These are phyloP conservation scores for Aphaenogaster ashmeadi DNA, from an alignment of 1,140 invertebrate species.

Conservation along the genomic window DNA sequence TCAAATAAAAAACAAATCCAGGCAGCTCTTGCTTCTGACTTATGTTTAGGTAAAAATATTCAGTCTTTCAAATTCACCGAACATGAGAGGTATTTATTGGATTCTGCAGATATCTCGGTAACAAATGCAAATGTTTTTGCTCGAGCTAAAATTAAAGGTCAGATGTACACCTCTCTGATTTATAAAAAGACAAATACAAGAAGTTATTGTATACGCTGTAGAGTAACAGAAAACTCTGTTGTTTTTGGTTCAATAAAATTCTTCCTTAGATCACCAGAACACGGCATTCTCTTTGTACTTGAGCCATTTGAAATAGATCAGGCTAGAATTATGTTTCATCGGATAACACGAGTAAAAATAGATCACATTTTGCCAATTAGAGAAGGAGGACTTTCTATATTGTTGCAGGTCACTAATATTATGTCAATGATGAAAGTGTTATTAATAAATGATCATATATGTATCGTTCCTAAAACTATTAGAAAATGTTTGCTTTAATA, in stretches of 20 bases:
- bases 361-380: conserved; percentile 8
- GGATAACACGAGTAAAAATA: conserved; percentile 2
- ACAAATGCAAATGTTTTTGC: not conserved
- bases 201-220: conserved; percentile 21
- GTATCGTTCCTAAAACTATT: not conserved
- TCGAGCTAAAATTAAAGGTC: not conserved
- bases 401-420: conserved; percentile 3
- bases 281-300: conserved; percentile 7
- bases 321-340: not conserved
- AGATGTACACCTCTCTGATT: not conserved
- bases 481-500: conserved; percentile 5
- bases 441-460: conserved; percentile 8
- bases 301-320: conserved; percentile 21
- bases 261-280: not conserved
- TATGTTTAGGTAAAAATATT: not conserved
- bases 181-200: conserved; percentile 6
- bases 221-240: not conserved
- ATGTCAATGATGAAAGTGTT: conserved; percentile 9
- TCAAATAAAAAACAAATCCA: conserved; percentile 2
- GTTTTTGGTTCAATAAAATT: not conserved
- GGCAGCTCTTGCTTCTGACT: not conserved
- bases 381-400: not conserved
- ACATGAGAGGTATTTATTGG: conserved; percentile 16
- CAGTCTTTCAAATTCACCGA: conserved; percentile 2
- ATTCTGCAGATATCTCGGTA: not conserved